A percentile compares a stretch with the other conserved stretches of the same genome.
These are phyloP conservation scores for Protophormia terraenovae DNA, from an alignment of 2,888 invertebrate species.

Conservation along the genomic window DNA sequence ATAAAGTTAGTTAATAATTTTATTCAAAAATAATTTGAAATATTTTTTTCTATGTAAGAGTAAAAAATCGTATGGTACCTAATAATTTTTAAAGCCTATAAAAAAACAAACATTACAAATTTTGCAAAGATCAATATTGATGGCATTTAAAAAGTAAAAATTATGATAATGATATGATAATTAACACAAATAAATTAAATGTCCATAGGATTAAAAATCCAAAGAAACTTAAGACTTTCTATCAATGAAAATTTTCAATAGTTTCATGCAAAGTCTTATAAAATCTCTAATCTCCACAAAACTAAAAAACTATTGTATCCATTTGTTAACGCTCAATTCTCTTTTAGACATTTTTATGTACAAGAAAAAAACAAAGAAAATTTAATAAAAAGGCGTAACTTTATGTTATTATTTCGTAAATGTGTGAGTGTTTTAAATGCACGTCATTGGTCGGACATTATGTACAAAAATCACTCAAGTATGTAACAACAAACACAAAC, in stretches of 20 bases:
- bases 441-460: constrained; percentile 41
- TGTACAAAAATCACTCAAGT: constrained; percentile 57
- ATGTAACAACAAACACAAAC: not conserved
- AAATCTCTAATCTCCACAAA: not conserved
- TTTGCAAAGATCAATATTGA: too few relatives aligned
- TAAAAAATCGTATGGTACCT: too few relatives aligned
- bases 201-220: too few relatives aligned
- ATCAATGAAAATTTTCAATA: not conserved
- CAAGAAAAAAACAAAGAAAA: not conserved
- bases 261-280: not conserved
- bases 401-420: not conserved
- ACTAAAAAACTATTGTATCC: not conserved
- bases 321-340: constrained; percentile 1
- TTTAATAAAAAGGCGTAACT: constrained; percentile 32
- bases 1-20: too few relatives aligned
- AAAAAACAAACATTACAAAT: too few relatives aligned
- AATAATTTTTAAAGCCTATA: too few relatives aligned
- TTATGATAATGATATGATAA: too few relatives aligned
- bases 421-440: constrained; percentile 11
- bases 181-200: too few relatives aligned
- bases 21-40: too few relatives aligned
- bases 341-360: not conserved
- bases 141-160: too few relatives aligned
- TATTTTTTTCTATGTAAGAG: too few relatives aligned
- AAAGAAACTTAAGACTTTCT: too few relatives aligned